Evolutionary conservation across 2,888 invertebrate species (phyloP), one percentile per base, ranked within the genome.

Genomic region (Ernsta delagoae): DNA sequence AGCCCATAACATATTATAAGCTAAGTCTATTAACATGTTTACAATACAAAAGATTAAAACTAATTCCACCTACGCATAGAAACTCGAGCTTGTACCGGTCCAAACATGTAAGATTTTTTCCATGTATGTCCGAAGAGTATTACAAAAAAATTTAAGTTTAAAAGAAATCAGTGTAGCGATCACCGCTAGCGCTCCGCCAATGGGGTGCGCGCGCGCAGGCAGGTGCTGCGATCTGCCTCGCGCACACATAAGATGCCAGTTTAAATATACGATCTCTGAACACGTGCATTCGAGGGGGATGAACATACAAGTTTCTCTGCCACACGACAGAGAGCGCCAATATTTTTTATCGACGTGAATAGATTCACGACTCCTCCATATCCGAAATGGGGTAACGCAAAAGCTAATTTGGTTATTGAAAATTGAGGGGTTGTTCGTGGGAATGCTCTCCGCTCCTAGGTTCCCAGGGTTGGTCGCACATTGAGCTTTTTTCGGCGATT

Each of bases 401-500:
- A 93, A 92, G 92, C 93, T 93, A 93, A 94, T 94, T 94, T 94
- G 93, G 93, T 93, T 94, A 94, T 93, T 93, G 93, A 90, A 92
- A 91, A 92, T 92, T 90, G 92, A 91, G 94, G 93, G 93, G 93
- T 94, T 89, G 93, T 90, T 94, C 95, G 95, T 95, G 95, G 95
- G 95, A 95, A 95, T 94, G 94, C 93, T 90, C 88, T 90, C 86
- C 88, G 92, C 88, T 90, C 89, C 90, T 89, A 87, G 94, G 95
- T 95, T 95, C 95, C 95, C 95, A 95, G 94, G 94, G 93, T 90
- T 89, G 91, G 86, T 86, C 88, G 90, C 93, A 92, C 90, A 92
- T 92, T 92, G 89, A 88, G 90, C 75, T 90, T 92, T 92, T 93
- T 92, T 89, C 84, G 84, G 86, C 83, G 82, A 85, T 86, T 81